These are phyloP conservation scores for Propithecus perrieri DNA, from an alignment of 2,797 vertebrate species.

Conservation along the genomic window DNA sequence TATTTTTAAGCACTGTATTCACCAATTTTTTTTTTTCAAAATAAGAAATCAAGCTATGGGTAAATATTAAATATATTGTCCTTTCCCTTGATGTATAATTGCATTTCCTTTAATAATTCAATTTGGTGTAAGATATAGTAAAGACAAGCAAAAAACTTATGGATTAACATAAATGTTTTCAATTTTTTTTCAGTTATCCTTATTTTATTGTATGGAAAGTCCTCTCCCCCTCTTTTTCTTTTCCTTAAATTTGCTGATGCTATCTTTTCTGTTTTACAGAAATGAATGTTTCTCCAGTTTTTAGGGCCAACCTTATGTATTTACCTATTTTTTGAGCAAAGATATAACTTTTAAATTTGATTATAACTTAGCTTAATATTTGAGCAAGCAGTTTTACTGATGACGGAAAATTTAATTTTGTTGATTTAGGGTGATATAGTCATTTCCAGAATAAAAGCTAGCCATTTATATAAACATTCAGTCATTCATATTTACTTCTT, in stretches of 20 bases:
- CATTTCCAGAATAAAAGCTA: constrained; percentile 18
- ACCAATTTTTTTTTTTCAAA: background rate
- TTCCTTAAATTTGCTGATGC: background rate
- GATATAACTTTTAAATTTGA: background rate
- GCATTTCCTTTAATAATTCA: background rate
- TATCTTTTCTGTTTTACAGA: background rate
- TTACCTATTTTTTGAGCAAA: background rate
- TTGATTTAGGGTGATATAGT: background rate
- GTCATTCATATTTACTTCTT: background rate
- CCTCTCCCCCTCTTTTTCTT: background rate
- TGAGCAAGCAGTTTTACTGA: background rate
- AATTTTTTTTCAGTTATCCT: background rate
- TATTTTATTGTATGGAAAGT: background rate
- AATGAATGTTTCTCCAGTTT: constrained; percentile 12
- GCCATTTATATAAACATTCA: background rate
- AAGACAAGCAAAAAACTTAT: background rate
- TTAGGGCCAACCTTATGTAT: background rate
- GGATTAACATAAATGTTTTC: background rate
- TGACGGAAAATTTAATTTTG: constrained; percentile 15
- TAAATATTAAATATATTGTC: background rate
- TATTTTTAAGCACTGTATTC: background rate
- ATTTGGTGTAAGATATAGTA: background rate
- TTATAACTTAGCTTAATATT: background rate
- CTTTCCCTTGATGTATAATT: background rate
- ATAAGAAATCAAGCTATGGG: background rate